A percentile compares a stretch with the other conserved stretches of the same genome.
phyloP scores from a whole-genome alignment of 1,140 invertebrate genomes.

The Bombus ignitus region DNA sequence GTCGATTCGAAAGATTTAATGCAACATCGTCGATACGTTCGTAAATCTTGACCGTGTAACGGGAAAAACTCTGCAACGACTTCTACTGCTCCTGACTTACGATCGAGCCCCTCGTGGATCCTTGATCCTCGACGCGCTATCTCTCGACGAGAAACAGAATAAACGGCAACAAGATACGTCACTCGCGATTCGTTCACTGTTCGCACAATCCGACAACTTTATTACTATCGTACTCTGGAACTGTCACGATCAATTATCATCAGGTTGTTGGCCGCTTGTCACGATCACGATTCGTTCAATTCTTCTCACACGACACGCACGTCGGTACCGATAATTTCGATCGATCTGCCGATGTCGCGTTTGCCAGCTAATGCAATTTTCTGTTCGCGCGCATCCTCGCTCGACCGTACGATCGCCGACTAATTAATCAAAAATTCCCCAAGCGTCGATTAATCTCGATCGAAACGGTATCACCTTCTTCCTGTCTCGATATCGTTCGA shows the following conservation, averaged over 20 bases:
- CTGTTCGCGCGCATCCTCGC: constrained; percentile 21
- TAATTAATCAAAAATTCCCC: constrained; percentile 9
- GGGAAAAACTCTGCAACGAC: constrained; percentile 45
- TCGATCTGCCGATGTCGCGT: neutral
- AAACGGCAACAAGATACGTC: constrained; percentile 7
- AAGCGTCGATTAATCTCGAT: neutral
- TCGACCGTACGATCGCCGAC: neutral
- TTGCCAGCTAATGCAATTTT: neutral
- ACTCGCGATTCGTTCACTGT: constrained; percentile 37
- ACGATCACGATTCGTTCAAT: constrained; percentile 9
- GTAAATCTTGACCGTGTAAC: constrained; percentile 5
- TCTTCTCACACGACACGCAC: constrained; percentile 3
- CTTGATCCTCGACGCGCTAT: constrained; percentile 9
- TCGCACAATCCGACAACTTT: constrained; percentile 22
- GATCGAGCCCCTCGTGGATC: constrained; percentile 17
- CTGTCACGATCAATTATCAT: constrained; percentile 32
- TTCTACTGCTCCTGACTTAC: constrained; percentile 19
- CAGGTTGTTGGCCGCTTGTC: neutral
- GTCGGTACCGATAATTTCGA: neutral
- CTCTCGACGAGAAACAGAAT: neutral
- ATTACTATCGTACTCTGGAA: neutral
- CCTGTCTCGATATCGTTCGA: neutral
- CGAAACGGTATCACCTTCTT: no score
- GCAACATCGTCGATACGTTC: constrained; percentile 12
- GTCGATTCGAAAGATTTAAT: constrained; percentile 31